Conservation (phyloP, 1,140 invertebrate genomes). For the Lordiphosa clarofinis region DNA sequence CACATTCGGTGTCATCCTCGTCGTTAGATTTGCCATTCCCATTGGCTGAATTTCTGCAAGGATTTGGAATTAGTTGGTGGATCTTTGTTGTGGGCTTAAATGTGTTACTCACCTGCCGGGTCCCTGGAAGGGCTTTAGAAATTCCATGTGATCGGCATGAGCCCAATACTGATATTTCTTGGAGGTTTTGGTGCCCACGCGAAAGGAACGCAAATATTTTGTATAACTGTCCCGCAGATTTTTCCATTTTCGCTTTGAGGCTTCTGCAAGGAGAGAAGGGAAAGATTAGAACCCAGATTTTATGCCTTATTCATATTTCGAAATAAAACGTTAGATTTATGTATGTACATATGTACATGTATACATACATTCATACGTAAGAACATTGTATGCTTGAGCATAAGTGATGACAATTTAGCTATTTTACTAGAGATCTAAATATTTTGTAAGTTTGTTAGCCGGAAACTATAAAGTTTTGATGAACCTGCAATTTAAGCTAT, state of each 20-base stretch:
- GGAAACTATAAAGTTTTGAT: too few relatives aligned
- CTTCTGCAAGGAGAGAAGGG: conserved; percentile 48
- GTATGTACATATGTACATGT: too few relatives aligned
- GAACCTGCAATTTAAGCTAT: too few relatives aligned
- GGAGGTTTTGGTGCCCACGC: conserved; percentile 75
- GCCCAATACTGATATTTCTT: conserved; percentile 79
- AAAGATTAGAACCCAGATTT: background rate
- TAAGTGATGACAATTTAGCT: too few relatives aligned
- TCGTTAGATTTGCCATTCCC: conserved; percentile 68
- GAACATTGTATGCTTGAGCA: too few relatives aligned
- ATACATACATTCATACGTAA: too few relatives aligned
- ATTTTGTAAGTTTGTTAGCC: too few relatives aligned
- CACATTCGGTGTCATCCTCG: conserved; percentile 73
- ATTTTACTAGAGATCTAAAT: too few relatives aligned
- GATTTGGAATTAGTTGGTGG: background rate
- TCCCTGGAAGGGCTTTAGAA: conserved; percentile 74
- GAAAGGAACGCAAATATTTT: conserved; percentile 77
- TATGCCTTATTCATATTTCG: too few relatives aligned
- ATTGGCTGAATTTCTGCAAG: conserved; percentile 51
- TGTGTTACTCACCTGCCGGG: conserved; percentile 57
- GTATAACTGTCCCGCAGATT: conserved; percentile 78
- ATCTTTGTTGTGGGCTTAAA: background rate
- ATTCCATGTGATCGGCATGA: conserved; percentile 78
- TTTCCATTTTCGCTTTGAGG: conserved; percentile 79
- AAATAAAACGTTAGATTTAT: too few relatives aligned